Evolutionary conservation across 2,888 invertebrate species (phyloP), one percentile per base, ranked within the genome.

Genomic region (Conomelus anceps): DNA sequence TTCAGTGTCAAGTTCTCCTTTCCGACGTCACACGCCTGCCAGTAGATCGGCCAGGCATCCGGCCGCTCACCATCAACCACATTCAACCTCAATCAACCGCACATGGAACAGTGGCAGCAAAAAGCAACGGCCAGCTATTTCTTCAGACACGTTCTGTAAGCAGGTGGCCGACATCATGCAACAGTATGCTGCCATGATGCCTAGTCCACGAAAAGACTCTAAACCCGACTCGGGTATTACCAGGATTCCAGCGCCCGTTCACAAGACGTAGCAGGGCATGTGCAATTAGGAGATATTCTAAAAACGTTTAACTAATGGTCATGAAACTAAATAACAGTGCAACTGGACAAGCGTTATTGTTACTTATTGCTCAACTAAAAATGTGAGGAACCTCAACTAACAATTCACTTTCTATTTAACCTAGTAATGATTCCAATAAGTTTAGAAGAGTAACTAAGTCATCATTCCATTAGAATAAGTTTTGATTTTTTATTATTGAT

Each of bases 161-260:
- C 91, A 91, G 89, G 91, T 91, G 26, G 91, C 91, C 41, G 91
- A 91, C 88, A 91, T 91, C 34, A 91, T 91, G 90, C 91, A 91
- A 87, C 91, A 91, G 87, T 91, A 91, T 90, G 91, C 91, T 13
- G 91, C 91, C 87, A 90, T 91, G 90, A 90, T 91, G 90, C 91
- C 94, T 22, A 94, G 93, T 91, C 94, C 94, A 0, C 93, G 95
- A 89, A 95, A 94, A 91, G 95, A 95, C 91, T 93, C 94, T 0
- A 94, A 94, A 91, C 92, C 94, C 0, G 94, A 94, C 87, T 93
- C 93, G 84, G 92, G 93, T 26, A 92, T 93, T 22, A 93, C 93
- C 86, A 93, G 94, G 90, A 95, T 95, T 92, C 94, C 95, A 0
- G 94, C 94, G 22, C 95, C 95, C 22, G 92, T 93, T 84, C 93